phyloP scores from a whole-genome alignment of 2,113 vertebrate species.

The Procavia capensis region DNA sequence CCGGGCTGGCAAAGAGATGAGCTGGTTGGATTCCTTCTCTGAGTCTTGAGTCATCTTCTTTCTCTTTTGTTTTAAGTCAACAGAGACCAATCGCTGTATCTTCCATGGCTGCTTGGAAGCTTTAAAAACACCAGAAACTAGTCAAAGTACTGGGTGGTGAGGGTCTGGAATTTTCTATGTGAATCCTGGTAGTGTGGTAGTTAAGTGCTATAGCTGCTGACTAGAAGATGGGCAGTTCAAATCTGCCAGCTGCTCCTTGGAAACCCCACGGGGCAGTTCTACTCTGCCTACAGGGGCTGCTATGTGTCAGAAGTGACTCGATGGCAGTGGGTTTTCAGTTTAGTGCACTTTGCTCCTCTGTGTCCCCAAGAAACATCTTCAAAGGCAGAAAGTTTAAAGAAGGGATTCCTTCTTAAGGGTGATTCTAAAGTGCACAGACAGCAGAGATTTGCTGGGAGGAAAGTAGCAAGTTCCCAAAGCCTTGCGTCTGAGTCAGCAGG shows the following conservation, averaged over 20 bases:
- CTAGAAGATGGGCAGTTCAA: too few relatives aligned
- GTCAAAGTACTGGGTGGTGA: background rate
- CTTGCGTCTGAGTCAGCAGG: background rate
- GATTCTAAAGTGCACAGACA: too few relatives aligned
- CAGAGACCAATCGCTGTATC: too few relatives aligned
- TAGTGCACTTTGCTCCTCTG: background rate
- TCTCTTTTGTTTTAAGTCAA: too few relatives aligned
- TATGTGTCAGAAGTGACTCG: too few relatives aligned
- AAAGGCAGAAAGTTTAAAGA: background rate
- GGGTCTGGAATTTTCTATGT: background rate
- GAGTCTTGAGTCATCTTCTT: too few relatives aligned
- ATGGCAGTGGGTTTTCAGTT: too few relatives aligned
- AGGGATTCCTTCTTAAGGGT: background rate
- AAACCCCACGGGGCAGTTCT: too few relatives aligned
- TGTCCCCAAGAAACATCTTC: background rate
- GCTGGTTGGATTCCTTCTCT: background rate
- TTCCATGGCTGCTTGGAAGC: background rate
- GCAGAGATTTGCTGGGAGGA: background rate
- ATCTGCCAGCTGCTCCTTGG: too few relatives aligned
- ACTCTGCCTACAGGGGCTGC: too few relatives aligned
- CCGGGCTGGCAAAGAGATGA: slow-evolving; percentile 30
- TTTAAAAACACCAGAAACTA: background rate
- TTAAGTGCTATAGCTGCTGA: too few relatives aligned
- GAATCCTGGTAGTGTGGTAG: too few relatives aligned
- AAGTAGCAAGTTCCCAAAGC: background rate